phyloP scores from a whole-genome alignment of 2,888 invertebrate genomes.

The Mesoligia furuncula region DNA sequence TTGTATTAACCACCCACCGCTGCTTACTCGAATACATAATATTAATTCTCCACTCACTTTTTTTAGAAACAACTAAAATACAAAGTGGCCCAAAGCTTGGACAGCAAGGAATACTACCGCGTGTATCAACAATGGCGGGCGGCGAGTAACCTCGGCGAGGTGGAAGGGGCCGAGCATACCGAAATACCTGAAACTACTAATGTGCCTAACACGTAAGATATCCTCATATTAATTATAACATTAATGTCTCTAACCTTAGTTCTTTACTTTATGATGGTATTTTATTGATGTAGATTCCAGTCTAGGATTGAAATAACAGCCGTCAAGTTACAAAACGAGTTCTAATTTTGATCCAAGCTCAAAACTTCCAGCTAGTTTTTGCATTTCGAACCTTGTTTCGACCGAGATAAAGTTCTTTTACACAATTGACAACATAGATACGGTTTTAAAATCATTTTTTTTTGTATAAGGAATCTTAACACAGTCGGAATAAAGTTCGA shows the following conservation, averaged over 20 bases:
- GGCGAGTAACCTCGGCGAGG: slow-evolving; percentile 90
- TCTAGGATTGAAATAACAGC: background rate
- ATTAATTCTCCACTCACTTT: background rate
- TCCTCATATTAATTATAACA: background rate
- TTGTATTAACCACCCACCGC: background rate
- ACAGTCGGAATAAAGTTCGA: background rate
- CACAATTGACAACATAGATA: background rate
- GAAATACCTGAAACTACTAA: slow-evolving; percentile 79
- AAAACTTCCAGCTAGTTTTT: background rate
- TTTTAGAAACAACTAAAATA: slow-evolving; percentile 95
- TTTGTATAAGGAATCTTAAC: background rate
- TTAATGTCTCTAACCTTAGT: background rate
- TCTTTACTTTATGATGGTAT: background rate
- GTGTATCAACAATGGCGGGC: slow-evolving; percentile 92
- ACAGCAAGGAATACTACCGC: slow-evolving; percentile 97
- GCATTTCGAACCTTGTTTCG: background rate
- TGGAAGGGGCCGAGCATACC: slow-evolving; percentile 86
- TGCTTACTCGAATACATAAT: background rate
- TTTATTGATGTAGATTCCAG: background rate
- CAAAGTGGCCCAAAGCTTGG: slow-evolving; percentile 97
- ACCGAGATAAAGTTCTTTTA: too few relatives aligned
- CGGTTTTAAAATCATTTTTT: background rate
- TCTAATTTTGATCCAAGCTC: background rate
- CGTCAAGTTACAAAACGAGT: background rate
- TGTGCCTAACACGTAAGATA: slow-evolving; percentile 79